Percentiles rank a stretch among this genome's conserved stretches.
Conservation (phyloP, 1,140 invertebrate genomes). For the Drosophila chauvacae region DNA sequence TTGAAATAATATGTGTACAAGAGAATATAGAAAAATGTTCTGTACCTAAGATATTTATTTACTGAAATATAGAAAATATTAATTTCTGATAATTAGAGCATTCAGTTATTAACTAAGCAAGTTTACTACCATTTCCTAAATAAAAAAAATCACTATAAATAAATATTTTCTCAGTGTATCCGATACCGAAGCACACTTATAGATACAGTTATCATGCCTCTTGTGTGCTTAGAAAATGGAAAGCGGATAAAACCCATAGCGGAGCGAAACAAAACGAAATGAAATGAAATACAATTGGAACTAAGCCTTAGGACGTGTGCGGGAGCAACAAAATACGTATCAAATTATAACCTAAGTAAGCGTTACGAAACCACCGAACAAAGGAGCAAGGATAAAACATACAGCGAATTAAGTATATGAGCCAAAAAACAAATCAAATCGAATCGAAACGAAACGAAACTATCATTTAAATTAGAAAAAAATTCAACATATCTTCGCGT, state of each 20-base stretch:
- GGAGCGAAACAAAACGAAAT: conserved; percentile 52
- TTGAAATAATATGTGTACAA: not conserved
- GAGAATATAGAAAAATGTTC: not conserved
- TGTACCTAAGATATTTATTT: no score
- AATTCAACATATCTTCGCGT: conserved; percentile 28
- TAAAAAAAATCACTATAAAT: not conserved
- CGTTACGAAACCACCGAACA: conserved; percentile 55
- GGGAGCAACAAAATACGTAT: conserved; percentile 70
- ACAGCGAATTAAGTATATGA: conserved; percentile 57
- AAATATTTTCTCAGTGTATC: not conserved
- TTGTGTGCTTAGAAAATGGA: conserved; percentile 66
- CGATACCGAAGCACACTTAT: conserved; percentile 12
- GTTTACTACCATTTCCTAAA: not conserved
- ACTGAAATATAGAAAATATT: not conserved
- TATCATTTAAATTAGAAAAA: conserved; percentile 66
- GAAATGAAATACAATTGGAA: conserved; percentile 60
- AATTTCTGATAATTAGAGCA: no score
- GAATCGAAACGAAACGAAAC: conserved; percentile 36
- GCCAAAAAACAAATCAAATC: conserved; percentile 29
- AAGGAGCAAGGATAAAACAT: conserved; percentile 40
- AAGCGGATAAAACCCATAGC: conserved; percentile 56
- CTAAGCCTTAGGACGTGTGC: conserved; percentile 65
- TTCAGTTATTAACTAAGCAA: no score
- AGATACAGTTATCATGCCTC: conserved; percentile 65
- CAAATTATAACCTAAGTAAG: conserved; percentile 73